phyloP scores from a whole-genome alignment of 1,140 invertebrate genomes.

The Dreissena rostriformis region DNA sequence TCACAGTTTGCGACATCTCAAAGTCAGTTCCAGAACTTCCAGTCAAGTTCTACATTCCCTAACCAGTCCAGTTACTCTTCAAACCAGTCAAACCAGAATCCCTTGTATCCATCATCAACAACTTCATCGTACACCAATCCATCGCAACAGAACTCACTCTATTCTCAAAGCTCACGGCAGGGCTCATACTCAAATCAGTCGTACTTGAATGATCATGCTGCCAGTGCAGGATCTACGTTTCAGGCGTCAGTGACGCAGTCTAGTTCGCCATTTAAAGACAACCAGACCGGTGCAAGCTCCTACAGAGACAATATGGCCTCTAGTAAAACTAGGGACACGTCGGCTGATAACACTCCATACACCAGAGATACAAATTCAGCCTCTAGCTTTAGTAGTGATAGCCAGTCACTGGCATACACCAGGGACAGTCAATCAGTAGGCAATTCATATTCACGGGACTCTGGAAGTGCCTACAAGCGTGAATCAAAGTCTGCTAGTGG shows the following conservation, averaged over 20 bases:
- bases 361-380: constrained; percentile 57
- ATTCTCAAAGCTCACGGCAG: constrained; percentile 44
- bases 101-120: constrained; percentile 57
- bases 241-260: constrained; percentile 51
- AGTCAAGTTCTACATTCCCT: constrained; percentile 69
- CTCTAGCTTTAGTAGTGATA: constrained; percentile 66
- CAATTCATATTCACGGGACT: constrained; percentile 53
- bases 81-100: constrained; percentile 59
- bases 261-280: constrained; percentile 49
- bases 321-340: constrained; percentile 43
- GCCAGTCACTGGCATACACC: constrained; percentile 55
- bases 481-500: constrained; percentile 61
- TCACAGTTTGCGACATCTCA: constrained; percentile 54
- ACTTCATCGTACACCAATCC: constrained; percentile 40
- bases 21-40: constrained; percentile 60
- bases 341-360: constrained; percentile 25
- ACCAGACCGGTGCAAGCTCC: constrained; percentile 53
- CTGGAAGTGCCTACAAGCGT: constrained; percentile 61
- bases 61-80: constrained; percentile 64
- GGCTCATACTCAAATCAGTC: constrained; percentile 42
- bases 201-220: constrained; percentile 38
- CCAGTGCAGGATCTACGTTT: constrained; percentile 46
- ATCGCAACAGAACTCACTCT: constrained; percentile 43
- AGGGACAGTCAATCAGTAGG: constrained; percentile 63
- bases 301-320: constrained; percentile 48